Base-by-base conservation (phyloP, 2,888 invertebrate genomes). In the Geophilus truncorum region DNA sequence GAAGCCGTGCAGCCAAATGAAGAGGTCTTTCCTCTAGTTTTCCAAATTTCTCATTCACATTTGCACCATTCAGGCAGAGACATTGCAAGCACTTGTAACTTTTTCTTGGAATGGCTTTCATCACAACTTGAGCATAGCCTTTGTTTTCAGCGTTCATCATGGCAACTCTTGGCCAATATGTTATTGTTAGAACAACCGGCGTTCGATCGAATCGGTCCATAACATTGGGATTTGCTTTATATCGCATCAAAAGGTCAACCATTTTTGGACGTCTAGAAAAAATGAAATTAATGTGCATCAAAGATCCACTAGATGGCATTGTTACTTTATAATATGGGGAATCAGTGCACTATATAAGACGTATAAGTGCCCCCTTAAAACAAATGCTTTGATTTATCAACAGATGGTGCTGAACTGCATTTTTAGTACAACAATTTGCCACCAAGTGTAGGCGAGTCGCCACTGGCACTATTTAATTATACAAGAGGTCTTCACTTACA, bases 151-250 rank as follows among this genome's bases (percentile, higher is more conserved):
- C n/a, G n/a, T n/a, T n/a, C n/a, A n/a, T n/a, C 15, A 23, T 30
- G 5, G 9, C 25, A 10, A 79, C 28, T 30, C 79, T 40, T 7
- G 79, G 79, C 79, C 79, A 79, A 32, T 79, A 79, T 12, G 57
- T 57, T 18, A 79, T 30, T 15, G 79, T 79, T 15, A 79, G n/a
- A 57, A 79, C 25, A 12, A 79, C 23, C 51, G 79, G 25, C 15
- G 79, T 79, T n/a, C 79, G 51, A 34, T 57, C 79, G 51, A 25
- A 79, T 21, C 34, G 40, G 51, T 79, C 79, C 1, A 57, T 15
- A 0, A 79, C 62, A 28, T 79, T 21, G 3, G 79, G 51, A 15
- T 57, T 9, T 12, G 79, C 79, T 4, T 9, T 15, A 28, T 79
- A 25, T 21, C 0, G 12, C 28, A 79, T 15, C 10, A 79, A 18